Evolutionary conservation across 2,888 invertebrate species (phyloP).

Genomic region (Hecatera dysodea): DNA sequence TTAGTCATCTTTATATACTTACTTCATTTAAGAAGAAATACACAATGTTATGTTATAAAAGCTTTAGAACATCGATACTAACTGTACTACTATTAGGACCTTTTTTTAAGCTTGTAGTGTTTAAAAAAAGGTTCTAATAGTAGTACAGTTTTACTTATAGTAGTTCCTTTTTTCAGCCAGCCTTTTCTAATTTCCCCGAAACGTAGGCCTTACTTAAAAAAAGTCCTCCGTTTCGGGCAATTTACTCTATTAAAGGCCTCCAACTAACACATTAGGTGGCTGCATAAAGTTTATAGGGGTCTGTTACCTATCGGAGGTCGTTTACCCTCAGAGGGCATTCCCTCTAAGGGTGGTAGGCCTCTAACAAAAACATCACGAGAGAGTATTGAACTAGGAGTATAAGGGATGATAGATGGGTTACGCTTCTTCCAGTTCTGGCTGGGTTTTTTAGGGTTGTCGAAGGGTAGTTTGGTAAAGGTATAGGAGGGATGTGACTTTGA

Average conservation of each 20-base stretch:
- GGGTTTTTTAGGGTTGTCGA: neutral
- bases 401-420: slow-evolving; percentile 29
- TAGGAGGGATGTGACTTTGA: neutral
- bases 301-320: slow-evolving; percentile 52
- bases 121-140: no score
- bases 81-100: no score
- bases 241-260: slow-evolving; percentile 49
- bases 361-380: slow-evolving; percentile 46
- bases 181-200: neutral
- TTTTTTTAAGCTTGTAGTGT: no score
- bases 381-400: slow-evolving; percentile 34
- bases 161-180: no score
- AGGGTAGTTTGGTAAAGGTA: neutral
- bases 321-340: slow-evolving; percentile 51
- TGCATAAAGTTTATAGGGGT: slow-evolving; percentile 54
- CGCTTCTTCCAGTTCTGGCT: slow-evolving; percentile 1
- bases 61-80: no score
- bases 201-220: neutral
- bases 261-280: slow-evolving; percentile 46
- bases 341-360: slow-evolving; percentile 54
- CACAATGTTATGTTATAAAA: no score
- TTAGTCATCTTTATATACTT: neutral
- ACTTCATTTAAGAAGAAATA: neutral
- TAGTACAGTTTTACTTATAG: no score
- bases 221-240: slow-evolving; percentile 11